Conservation (phyloP, 2,797 vertebrate genomes). For the Spea hammondii region DNA sequence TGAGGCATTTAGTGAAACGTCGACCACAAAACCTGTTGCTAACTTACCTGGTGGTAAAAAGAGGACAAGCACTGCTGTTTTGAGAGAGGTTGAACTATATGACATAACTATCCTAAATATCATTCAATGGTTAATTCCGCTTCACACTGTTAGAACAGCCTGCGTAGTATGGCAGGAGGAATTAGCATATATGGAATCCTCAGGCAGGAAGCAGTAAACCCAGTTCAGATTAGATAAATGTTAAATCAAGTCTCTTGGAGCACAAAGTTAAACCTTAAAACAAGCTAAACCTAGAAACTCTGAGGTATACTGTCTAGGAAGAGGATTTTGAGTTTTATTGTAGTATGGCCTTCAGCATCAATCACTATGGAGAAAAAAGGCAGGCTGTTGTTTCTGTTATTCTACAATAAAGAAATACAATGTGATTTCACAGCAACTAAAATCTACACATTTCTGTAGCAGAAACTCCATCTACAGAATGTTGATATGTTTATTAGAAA, state of each 20-base stretch:
- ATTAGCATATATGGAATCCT: constrained; percentile 34
- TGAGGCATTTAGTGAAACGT: neutral
- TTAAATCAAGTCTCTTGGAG: constrained; percentile 39
- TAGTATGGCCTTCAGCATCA: constrained; percentile 30
- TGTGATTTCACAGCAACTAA: constrained; percentile 16
- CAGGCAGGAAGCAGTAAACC: constrained; percentile 37
- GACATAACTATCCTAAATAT: constrained; percentile 9
- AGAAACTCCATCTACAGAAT: constrained; percentile 1
- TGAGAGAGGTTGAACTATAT: constrained; percentile 3
- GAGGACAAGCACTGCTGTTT: neutral
- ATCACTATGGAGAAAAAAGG: constrained; percentile 23
- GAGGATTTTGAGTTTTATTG: constrained; percentile 25
- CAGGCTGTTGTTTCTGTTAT: constrained; percentile 32
- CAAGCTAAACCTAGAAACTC: constrained; percentile 37
- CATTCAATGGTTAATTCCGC: constrained; percentile 14
- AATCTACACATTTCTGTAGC: constrained; percentile 3
- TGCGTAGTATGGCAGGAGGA: constrained; percentile 30
- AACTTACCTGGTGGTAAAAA: neutral
- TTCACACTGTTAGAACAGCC: constrained; percentile 22
- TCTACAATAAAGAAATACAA: constrained; percentile 42
- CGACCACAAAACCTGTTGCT: too few species aligned
- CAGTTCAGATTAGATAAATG: constrained; percentile 51
- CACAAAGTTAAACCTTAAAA: constrained; percentile 45
- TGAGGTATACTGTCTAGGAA: constrained; percentile 27
- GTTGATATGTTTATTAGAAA: neutral